Percentiles rank a stretch among this genome's conserved stretches.
Evolutionary conservation across 2,797 vertebrate species (phyloP).

Genomic region (Naso thynnoides): DNA sequence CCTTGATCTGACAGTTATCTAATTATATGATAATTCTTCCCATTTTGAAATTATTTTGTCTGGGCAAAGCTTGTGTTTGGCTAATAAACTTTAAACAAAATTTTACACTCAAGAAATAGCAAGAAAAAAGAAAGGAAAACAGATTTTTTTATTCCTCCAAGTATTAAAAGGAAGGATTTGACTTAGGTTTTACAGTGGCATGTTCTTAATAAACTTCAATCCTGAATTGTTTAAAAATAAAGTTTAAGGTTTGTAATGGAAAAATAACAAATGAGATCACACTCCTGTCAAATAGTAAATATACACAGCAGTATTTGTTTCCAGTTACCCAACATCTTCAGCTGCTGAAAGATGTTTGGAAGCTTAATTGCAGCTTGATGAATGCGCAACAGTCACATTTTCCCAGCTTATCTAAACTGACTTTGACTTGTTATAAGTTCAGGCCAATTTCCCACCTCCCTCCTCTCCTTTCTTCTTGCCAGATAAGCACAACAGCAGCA

Average conservation of each 20-base stretch:
- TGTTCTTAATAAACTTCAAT: background rate
- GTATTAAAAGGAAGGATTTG: too few relatives aligned
- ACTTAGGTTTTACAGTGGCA: too few relatives aligned
- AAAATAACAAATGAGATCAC: background rate
- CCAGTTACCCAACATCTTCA: background rate
- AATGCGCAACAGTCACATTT: conserved; percentile 38
- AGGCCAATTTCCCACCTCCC: conserved; percentile 33
- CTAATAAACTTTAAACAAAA: background rate
- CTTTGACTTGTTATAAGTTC: conserved; percentile 54
- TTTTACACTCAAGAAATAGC: too few relatives aligned
- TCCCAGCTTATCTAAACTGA: conserved; percentile 59
- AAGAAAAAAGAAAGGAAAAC: background rate
- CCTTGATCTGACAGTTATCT: background rate
- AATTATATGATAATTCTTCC: too few relatives aligned
- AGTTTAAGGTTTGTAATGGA: background rate
- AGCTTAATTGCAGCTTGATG: conserved; percentile 9
- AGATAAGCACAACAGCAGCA: conserved; percentile 60
- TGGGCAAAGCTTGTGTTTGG: background rate
- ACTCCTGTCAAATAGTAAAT: conserved; percentile 8
- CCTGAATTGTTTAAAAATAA: background rate
- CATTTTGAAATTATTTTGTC: background rate
- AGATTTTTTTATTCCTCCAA: too few relatives aligned
- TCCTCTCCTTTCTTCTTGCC: conserved; percentile 15
- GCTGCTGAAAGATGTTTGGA: conserved; percentile 15
- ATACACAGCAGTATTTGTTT: conserved; percentile 11